Evolutionary conservation across 2,888 invertebrate species (phyloP), one percentile per base, ranked within the genome.

Genomic region (Tyria jacobaeae): DNA sequence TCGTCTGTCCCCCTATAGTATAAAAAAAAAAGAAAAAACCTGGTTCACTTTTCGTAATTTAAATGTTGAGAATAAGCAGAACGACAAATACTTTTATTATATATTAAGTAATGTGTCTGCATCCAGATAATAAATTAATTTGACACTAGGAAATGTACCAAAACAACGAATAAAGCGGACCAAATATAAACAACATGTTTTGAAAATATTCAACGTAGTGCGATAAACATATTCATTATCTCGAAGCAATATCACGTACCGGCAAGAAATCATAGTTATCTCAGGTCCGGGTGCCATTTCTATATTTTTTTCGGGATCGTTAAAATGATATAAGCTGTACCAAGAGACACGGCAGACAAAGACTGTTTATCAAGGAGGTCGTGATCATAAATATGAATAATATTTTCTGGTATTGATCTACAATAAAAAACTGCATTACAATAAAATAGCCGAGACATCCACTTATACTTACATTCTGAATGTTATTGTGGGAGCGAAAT

Each of bases 201-300:
- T 54, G 55, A 67, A 58, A 60, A 66, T 60, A 63, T 71, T 69
- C 65, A 60, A 57, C 58, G 55, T 51, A 25, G 51, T 39, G 48
- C 44, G 59, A 51, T 57, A 62, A 63, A 65, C 59, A 64, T 71
- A 64, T 67, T 60, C 62, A 71, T 73, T 60, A 63, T 14, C 9
- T 35, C 44, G 17, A 64, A 64, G 58, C 54, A 60, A 62, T 64
- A 64, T 57, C 79, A 78, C 72, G 79, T 63, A 64, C 47, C 54
- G 12, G 55, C 51, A 52, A 71, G 69, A 70, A 69, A 69, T 74
- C 79, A 68, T 67, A 62, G 66, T 70, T 76, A 72, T 70, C 61
- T 59, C 27, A 54, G 47, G 55, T 21, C 27, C 31, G 55, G 21
- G 49, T 48, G 25, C 52, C 5, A 39, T 61, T 63, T n/a, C 41